Evolutionary conservation across 2,113 vertebrate species (phyloP), one percentile per base, ranked within the genome.

Genomic region (Capreolus pygargus): DNA sequence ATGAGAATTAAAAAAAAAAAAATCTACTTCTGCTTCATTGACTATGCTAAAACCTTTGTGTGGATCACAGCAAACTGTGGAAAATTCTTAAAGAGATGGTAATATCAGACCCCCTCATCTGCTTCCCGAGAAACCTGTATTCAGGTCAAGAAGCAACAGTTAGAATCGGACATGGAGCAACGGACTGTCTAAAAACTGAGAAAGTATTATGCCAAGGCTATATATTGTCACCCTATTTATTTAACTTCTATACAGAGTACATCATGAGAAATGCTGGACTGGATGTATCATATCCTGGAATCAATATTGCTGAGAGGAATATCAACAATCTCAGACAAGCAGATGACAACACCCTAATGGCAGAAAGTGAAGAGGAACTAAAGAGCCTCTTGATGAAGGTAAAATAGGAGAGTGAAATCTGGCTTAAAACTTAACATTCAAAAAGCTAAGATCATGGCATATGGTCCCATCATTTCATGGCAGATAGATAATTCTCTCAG

Each of bases 161-260:
- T 14, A 25, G 21, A 74, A 43, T 25, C 0, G 0, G 36, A 43
- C 10, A 25, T 39, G 19, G 9, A 39, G 3, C 21, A 74, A 74
- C 7, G 70, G 36, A 74, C 70, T 74, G 36, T 39, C 43, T 43
- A 10, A 74, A 25, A 74, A 74, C 2, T 74, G 36, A 39, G 23
- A 39, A 74, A 43, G 11, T 11, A 74, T 21, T 43, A 43, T 13
- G 5, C 43, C 70, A 74, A 43, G 36, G 70, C 36, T 74, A 6
- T 43, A 3, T 27, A 74, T 25, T 74, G 36, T 43, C 21, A 74
- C 12, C 21, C 6, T 74, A 5, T 12, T 43, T 43, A 43, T 74
- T 70, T 74, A 43, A 74, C 21, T 43, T 74, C 36, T 25, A 13
- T 43, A 74, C 70, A 43, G 36, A 43, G 11, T 74, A 74, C 70